These are phyloP conservation scores for Salvator merianae DNA, from an alignment of 2,113 vertebrate genomes.

Conservation along the genomic window DNA sequence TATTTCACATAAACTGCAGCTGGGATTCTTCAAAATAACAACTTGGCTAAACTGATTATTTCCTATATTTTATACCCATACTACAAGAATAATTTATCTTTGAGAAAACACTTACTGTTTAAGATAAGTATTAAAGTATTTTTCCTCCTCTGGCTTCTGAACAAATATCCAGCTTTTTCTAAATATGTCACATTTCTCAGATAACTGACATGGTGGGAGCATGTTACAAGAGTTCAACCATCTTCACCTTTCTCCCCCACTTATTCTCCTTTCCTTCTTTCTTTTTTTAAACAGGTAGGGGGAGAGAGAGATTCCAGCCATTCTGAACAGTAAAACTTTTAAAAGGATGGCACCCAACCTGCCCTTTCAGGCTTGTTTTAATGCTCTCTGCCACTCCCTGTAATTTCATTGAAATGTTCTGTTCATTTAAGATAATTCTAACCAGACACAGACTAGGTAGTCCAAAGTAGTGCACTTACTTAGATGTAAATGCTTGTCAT, in stretches of 20 bases:
- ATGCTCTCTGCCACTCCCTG: slow-evolving; percentile 13
- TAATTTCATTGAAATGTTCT: slow-evolving; percentile 23
- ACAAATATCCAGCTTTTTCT: slow-evolving; percentile 4
- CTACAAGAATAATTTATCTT: slow-evolving; percentile 27
- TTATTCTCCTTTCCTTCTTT: not conserved
- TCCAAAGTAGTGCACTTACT: not conserved
- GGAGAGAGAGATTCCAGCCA: not conserved
- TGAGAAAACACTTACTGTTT: slow-evolving; percentile 31
- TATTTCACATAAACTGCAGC: slow-evolving; percentile 40
- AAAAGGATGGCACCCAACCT: slow-evolving; percentile 8
- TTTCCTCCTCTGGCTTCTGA: slow-evolving; percentile 17
- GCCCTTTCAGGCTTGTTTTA: slow-evolving; percentile 25
- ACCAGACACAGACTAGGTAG: slow-evolving; percentile 23
- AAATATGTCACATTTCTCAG: slow-evolving; percentile 11
- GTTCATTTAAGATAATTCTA: slow-evolving; percentile 41
- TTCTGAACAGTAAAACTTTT: slow-evolving; percentile 32
- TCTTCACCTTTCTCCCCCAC: not conserved
- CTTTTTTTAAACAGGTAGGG: not conserved
- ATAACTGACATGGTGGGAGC: slow-evolving; percentile 11
- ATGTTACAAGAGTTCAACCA: not conserved
- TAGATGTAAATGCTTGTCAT: not conserved
- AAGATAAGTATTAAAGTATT: slow-evolving; percentile 39
- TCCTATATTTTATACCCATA: not conserved
- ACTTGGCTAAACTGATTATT: slow-evolving; percentile 2
- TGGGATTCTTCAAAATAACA: slow-evolving; percentile 46